Base-by-base conservation (phyloP, 2,797 vertebrate genomes). In the Schizopygopsis malacanthus region DNA sequence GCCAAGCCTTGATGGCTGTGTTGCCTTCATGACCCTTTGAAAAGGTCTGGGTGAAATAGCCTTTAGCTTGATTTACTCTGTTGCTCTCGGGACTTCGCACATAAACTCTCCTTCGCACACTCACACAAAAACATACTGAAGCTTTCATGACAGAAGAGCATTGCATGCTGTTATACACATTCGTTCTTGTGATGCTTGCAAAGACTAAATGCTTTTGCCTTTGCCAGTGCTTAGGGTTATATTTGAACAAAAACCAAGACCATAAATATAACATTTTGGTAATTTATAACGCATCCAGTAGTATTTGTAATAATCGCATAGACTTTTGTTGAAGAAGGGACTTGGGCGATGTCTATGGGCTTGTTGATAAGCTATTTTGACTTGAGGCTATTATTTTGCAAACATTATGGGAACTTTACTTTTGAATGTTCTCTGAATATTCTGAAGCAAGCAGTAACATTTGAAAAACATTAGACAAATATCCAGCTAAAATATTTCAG, bases 1-100 rank as follows among this genome's bases (percentile, higher is more conserved):
- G 91, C 88, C 78, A 56, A 88, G 87, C 81, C 85, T 87, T 91
- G 91, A 93, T 91, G 92, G 91, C 90, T 90, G 81, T 87, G 90
- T 87, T 85, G 86, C 81, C 91, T 93, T 90, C 85, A 86, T 84
- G 86, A 90, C 91, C 91, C 90, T 85, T 87, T 83, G 87, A 91
- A 92, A 89, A 85, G 61, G 37, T 78, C 67, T n/a, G 16, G 80
- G 59, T 72, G 90, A 91, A 93, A 94, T 87, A 91, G 89, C 91
- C 89, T 89, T 89, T 83, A 83, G 82, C 89, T 88, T 92, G 90
- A 94, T 94, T 91, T 90, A 92, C 90, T 92, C 89, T 91, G 90
- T 87, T 91, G 83, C 89, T 92, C 91, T 92, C 88, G 85, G 79
- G 90, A 83, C 81, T 47, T 75, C 2, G 18, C 67, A 85, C 52